Base-by-base conservation (phyloP, 1,140 invertebrate genomes). In the Carposina sasakii region DNA sequence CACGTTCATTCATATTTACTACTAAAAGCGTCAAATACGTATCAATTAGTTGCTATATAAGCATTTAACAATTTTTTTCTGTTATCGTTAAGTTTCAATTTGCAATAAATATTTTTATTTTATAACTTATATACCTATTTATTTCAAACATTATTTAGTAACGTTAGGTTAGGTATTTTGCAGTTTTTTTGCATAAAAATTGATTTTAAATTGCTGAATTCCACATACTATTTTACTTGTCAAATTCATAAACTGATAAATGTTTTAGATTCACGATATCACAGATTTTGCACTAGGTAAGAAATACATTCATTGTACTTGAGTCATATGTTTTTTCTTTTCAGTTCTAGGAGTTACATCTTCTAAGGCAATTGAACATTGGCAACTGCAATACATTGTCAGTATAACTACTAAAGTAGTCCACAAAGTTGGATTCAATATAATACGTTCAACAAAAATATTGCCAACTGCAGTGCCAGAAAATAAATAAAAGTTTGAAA, bases 401-500 rank as follows among this genome's bases (percentile, higher is more conserved):
- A 12, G 24, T 12, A 5, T 28, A 28, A 28, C 24, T 13, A 34
- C 19, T 34, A 6, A 2, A 69, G 58, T 74, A 78, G 15, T 57
- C 53, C 15, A 69, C 52, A 36, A 79, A 67, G 44, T 72, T 59
- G 50, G 68, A 76, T 66, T 58, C 71, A 67, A n/a, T n/a, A n/a
- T n/a, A n/a, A n/a, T n/a, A n/a, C n/a, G n/a, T 59, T 76, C 73
- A 65, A 85, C 70, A 63, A 69, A 78, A 57, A 83, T 85, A 70
- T 91, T 85, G 10, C 93, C 94, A 52, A 94, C 86, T 40, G 91
- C 87, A 52, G 81, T 83, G 0, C 92, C 92, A 54, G 89, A 91
- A 81, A 96, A 93, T 66, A 96, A 95, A 76, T 93, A 95, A 67
- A 94, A 94, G 82, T 94, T 95, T 2, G 94, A 94, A 57, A 95